These are phyloP conservation scores for Apostichopus californicus DNA, from an alignment of 35 echinoderm and acorn worm species.

Conservation along the genomic window DNA sequence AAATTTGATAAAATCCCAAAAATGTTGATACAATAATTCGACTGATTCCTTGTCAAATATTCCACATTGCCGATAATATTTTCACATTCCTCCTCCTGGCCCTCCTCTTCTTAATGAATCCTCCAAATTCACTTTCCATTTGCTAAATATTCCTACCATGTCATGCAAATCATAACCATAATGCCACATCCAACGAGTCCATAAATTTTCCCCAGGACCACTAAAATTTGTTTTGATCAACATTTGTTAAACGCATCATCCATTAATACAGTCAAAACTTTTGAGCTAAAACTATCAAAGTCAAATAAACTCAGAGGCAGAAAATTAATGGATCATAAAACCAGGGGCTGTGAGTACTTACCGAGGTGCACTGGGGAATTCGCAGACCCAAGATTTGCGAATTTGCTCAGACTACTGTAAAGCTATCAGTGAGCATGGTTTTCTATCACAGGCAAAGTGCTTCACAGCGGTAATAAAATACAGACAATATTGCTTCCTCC, in stretches of 20 bases:
- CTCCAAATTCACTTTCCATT: not conserved
- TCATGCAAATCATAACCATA: not conserved
- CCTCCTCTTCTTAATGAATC: not conserved
- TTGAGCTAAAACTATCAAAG: slow-evolving; percentile 25
- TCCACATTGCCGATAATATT: not conserved
- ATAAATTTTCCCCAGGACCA: slow-evolving; percentile 10
- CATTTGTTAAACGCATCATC: slow-evolving; percentile 53
- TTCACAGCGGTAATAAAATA: slow-evolving; percentile 31
- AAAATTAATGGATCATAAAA: slow-evolving; percentile 54
- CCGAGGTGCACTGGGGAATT: slow-evolving; percentile 27
- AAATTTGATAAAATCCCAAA: not conserved
- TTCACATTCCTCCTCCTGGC: not conserved
- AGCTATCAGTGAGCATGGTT: slow-evolving; percentile 24
- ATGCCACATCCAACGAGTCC: not conserved
- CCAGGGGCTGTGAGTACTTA: slow-evolving; percentile 31
- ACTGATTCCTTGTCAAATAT: not conserved
- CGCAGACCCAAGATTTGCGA: not conserved
- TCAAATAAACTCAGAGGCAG: slow-evolving; percentile 36
- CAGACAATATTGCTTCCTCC: slow-evolving; percentile 11
- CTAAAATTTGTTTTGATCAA: slow-evolving; percentile 23
- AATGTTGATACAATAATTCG: not conserved
- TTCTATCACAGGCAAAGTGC: slow-evolving; percentile 38
- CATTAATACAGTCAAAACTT: slow-evolving; percentile 1
- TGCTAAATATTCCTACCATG: not conserved
- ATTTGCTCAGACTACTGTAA: slow-evolving; percentile 14